A percentile compares a stretch with the other conserved stretches of the same genome.
phyloP scores from a whole-genome alignment of 2,797 vertebrate genomes.

The Aulostomus chinensis region DNA sequence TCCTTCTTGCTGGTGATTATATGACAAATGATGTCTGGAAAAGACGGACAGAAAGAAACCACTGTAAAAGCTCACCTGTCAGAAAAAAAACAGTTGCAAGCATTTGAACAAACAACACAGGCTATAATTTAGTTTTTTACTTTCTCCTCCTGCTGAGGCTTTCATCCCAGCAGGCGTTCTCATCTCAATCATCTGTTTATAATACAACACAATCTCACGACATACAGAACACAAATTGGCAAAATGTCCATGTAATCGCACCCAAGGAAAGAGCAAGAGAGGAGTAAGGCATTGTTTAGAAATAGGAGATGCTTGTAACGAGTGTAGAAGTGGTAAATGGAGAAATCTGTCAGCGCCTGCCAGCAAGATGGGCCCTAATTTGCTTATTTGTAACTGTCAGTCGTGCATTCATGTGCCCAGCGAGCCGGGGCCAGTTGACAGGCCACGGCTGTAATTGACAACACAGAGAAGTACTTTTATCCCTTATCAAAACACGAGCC shows the following conservation, averaged over 20 bases:
- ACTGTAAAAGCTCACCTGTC: constrained; percentile 1
- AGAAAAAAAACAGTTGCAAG: constrained; percentile 17
- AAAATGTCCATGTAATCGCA: constrained; percentile 40
- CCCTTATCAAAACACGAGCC: constrained; percentile 28
- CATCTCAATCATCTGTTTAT: constrained; percentile 34
- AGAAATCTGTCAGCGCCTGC: constrained; percentile 27
- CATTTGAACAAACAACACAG: not conserved
- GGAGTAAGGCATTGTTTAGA: constrained; percentile 42
- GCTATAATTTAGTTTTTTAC: constrained; percentile 1
- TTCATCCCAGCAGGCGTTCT: constrained; percentile 16
- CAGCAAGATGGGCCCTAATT: constrained; percentile 54
- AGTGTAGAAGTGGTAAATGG: constrained; percentile 41
- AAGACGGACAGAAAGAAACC: constrained; percentile 1
- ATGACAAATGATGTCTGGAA: constrained; percentile 3
- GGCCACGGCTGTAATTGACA: constrained; percentile 14
- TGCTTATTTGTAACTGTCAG: constrained; percentile 66
- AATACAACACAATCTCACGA: not conserved
- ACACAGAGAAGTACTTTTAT: constrained; percentile 8
- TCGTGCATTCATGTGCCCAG: constrained; percentile 40
- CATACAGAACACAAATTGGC: constrained; percentile 27
- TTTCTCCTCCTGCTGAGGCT: not conserved
- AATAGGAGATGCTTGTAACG: constrained; percentile 41
- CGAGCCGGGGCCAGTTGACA: constrained; percentile 31
- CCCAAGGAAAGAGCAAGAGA: constrained; percentile 16
- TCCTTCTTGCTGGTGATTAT: not conserved